Evolutionary conservation across 2,113 vertebrate genomes (phyloP).

Genomic region (Arvicanthis niloticus): DNA sequence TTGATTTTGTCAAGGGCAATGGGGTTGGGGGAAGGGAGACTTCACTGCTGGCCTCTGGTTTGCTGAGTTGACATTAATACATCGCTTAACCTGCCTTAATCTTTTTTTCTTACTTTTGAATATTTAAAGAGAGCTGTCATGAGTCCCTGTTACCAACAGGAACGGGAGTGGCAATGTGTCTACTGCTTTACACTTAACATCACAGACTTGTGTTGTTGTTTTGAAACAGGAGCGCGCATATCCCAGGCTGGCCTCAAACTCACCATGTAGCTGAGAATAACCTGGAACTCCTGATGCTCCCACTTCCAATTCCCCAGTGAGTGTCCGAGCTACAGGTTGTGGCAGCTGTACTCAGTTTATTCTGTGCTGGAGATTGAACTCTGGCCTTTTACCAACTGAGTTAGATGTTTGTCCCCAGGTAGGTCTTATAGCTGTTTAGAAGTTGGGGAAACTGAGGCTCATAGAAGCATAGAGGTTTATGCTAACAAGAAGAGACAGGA

Average conservation of each 20-base stretch:
- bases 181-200: not conserved
- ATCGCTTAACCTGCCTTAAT: not conserved
- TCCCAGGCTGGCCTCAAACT: not conserved
- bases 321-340: not conserved
- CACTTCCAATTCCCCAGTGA: not conserved
- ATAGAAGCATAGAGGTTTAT: not conserved
- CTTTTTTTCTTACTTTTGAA: not conserved
- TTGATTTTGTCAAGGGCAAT: not conserved
- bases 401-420: not conserved
- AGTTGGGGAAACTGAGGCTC: slow-evolving; percentile 13
- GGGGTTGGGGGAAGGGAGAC: not conserved
- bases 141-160: not conserved
- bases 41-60: not conserved
- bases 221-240: not conserved
- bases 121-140: not conserved
- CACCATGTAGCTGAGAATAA: not conserved
- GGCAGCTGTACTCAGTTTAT: not conserved
- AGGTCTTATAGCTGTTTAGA: not conserved
- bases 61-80: not conserved
- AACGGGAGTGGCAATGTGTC: not conserved
- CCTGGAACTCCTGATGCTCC: too few relatives aligned
- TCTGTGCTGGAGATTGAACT: not conserved
- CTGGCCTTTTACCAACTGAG: not conserved
- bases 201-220: not conserved
- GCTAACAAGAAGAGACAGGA: not conserved